A percentile compares a stretch with the other conserved stretches of the same genome.
These are phyloP conservation scores for Habropoda laboriosa DNA, from an alignment of 1,140 invertebrate genomes.

Conservation along the genomic window DNA sequence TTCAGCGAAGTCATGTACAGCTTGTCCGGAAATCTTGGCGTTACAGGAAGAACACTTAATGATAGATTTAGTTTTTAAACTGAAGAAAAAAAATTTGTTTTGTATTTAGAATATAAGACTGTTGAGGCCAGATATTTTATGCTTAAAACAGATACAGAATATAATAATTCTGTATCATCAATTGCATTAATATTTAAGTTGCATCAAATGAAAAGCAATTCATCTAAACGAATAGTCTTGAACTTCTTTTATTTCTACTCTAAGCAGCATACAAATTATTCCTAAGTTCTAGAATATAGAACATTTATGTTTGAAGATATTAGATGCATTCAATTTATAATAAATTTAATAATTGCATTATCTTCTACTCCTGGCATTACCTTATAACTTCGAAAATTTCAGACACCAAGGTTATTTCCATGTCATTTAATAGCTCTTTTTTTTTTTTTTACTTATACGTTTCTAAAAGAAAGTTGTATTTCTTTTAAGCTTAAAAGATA, in stretches of 20 bases:
- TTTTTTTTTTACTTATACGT: not conserved
- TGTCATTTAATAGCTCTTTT: too few relatives aligned
- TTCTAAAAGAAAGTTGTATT: not conserved
- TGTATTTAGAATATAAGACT: constrained; percentile 65
- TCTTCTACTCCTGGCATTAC: not conserved
- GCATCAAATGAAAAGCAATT: not conserved
- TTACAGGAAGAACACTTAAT: constrained; percentile 78
- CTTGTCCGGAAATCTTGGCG: constrained; percentile 72
- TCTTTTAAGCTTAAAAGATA: too few relatives aligned
- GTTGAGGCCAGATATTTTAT: constrained; percentile 52
- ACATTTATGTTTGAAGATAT: constrained; percentile 8
- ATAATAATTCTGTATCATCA: constrained; percentile 3
- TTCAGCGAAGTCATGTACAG: constrained; percentile 80
- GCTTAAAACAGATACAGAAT: constrained; percentile 20
- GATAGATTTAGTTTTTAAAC: constrained; percentile 78
- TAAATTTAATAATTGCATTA: constrained; percentile 22
- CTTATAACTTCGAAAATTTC: not conserved
- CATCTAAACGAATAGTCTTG: not conserved
- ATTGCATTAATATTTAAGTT: constrained; percentile 38
- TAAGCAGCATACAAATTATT: constrained; percentile 1
- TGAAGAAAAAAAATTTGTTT: constrained; percentile 48
- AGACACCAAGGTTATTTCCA: not conserved
- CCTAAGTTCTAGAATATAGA: constrained; percentile 14
- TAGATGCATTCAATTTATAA: constrained; percentile 9
- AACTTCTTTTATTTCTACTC: constrained; percentile 25